A percentile compares a stretch with the other conserved stretches of the same genome.
Conservation (phyloP, 2,888 invertebrate species). For the Drosophila sordidapex region DNA sequence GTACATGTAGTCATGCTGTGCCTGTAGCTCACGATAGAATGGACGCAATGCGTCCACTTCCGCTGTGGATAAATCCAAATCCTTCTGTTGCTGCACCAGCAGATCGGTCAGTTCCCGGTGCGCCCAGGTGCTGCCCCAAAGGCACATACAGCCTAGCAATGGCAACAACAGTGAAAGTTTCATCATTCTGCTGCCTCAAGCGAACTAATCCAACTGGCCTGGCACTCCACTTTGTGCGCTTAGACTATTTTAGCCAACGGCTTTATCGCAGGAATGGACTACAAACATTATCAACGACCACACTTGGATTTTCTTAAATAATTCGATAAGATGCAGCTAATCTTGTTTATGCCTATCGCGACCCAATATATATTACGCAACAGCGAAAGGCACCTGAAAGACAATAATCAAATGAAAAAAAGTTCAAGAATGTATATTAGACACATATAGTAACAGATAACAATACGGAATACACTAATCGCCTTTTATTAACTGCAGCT, state of each 20-base stretch:
- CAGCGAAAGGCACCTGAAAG: constrained; percentile 1
- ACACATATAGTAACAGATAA: background rate
- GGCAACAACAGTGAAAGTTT: constrained; percentile 38
- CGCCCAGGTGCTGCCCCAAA: constrained; percentile 19
- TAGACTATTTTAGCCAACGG: constrained; percentile 17
- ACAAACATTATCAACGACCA: constrained; percentile 54
- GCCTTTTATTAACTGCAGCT: background rate
- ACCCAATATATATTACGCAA: constrained; percentile 12
- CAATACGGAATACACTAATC: constrained; percentile 13
- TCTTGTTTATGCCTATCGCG: constrained; percentile 50
- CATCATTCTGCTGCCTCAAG: constrained; percentile 37
- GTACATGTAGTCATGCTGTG: constrained; percentile 70
- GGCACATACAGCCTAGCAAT: constrained; percentile 25
- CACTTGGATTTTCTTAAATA: constrained; percentile 63
- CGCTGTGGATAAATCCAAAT: constrained; percentile 53
- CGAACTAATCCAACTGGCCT: constrained; percentile 42
- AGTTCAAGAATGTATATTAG: constrained; percentile 7
- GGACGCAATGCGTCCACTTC: constrained; percentile 71
- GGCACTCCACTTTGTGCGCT: constrained; percentile 5
- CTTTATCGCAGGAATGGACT: constrained; percentile 36
- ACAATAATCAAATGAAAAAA: constrained; percentile 20
- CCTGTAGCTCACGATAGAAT: constrained; percentile 69
- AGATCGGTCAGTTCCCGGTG: constrained; percentile 54
- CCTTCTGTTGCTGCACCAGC: constrained; percentile 53
- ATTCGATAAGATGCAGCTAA: constrained; percentile 58